Percentiles rank a stretch among this genome's conserved stretches.
Conservation (phyloP, 2,113 vertebrate species). For the Rhinogobius similis region DNA sequence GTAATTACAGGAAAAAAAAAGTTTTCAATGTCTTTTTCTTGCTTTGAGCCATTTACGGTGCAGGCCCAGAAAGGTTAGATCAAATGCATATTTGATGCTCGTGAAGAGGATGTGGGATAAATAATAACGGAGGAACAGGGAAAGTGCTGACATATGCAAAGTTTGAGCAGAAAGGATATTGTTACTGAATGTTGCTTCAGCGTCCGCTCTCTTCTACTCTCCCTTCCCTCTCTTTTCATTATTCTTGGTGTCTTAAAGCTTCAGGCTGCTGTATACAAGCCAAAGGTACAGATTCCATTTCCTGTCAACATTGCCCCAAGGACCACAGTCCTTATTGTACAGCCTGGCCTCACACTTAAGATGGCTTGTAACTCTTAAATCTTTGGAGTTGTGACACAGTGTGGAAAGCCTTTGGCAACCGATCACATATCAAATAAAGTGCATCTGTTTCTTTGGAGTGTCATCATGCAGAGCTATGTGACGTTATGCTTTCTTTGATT, state of each 20-base stretch:
- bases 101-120: slow-evolving; percentile 27
- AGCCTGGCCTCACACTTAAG: slow-evolving; percentile 14
- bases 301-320: slow-evolving; percentile 37
- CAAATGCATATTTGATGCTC: slow-evolving; percentile 52
- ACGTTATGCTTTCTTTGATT: slow-evolving; percentile 8
- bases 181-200: slow-evolving; percentile 33
- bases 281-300: slow-evolving; percentile 41
- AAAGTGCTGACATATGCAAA: slow-evolving; percentile 58
- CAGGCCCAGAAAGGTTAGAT: slow-evolving; percentile 37
- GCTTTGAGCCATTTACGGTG: slow-evolving; percentile 24
- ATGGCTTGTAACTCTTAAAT: slow-evolving; percentile 11
- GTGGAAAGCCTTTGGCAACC: not conserved
- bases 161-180: slow-evolving; percentile 45
- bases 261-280: slow-evolving; percentile 37
- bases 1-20: no score
- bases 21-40: slow-evolving; percentile 29
- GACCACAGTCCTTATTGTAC: slow-evolving; percentile 16
- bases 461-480: slow-evolving; percentile 25
- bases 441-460: slow-evolving; percentile 26
- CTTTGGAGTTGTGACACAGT: slow-evolving; percentile 13
- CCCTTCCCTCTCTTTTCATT: slow-evolving; percentile 8
- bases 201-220: slow-evolving; percentile 7
- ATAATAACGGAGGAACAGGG: slow-evolving; percentile 48
- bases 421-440: slow-evolving; percentile 20
- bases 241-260: slow-evolving; percentile 23